Conservation (phyloP, 1,140 invertebrate genomes). For the Brachionus rubens region DNA sequence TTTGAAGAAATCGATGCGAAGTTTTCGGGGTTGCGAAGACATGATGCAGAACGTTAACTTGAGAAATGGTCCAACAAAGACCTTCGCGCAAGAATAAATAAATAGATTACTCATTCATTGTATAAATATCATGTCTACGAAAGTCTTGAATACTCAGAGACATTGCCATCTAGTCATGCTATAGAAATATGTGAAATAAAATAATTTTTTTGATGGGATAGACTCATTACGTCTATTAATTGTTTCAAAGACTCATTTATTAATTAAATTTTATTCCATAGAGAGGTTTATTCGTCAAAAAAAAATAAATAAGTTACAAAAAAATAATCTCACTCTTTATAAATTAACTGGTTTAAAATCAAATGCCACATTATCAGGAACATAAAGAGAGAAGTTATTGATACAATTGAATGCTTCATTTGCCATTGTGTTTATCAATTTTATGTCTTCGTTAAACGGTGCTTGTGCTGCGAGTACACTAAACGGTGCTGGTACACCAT, state of each 20-base stretch:
- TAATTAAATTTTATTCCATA: background rate
- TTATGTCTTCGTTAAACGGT: slow-evolving; percentile 34
- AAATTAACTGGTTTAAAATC: slow-evolving; percentile 42
- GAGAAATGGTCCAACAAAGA: too few relatives aligned
- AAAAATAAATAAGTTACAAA: background rate
- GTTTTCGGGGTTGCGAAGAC: too few relatives aligned
- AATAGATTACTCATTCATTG: too few relatives aligned
- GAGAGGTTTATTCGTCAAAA: background rate
- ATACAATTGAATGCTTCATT: slow-evolving; percentile 10
- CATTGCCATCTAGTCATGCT: too few relatives aligned
- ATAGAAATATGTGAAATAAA: too few relatives aligned
- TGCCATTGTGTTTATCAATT: slow-evolving; percentile 19
- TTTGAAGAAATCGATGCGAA: too few relatives aligned
- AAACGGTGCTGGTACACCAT: slow-evolving; percentile 37
- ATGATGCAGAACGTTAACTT: too few relatives aligned
- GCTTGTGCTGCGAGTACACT: slow-evolving; percentile 28
- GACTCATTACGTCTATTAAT: slow-evolving; percentile 23
- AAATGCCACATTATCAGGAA: slow-evolving; percentile 41
- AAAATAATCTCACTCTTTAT: background rate
- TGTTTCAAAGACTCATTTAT: background rate
- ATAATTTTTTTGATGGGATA: background rate
- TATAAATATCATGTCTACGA: too few relatives aligned
- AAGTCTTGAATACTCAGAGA: too few relatives aligned
- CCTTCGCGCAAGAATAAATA: too few relatives aligned
- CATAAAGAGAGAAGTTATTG: background rate